These are phyloP conservation scores for Morus bassanus DNA, from an alignment of 2,797 vertebrate genomes.

Conservation along the genomic window DNA sequence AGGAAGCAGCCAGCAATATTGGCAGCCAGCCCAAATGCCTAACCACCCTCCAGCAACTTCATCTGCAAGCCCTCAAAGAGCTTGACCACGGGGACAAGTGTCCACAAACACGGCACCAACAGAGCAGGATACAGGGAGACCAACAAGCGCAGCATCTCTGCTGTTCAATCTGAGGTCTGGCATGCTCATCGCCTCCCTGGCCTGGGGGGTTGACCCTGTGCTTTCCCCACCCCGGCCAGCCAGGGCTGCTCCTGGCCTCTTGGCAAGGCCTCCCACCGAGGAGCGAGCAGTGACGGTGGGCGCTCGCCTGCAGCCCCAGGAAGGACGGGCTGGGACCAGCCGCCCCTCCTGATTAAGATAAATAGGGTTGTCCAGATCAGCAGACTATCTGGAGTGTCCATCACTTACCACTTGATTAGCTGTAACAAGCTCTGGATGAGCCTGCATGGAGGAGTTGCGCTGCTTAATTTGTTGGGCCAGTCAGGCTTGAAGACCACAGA, in stretches of 20 bases:
- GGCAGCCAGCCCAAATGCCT: fast-evolving
- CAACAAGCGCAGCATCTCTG: neutral
- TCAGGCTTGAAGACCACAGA: constrained; percentile 31
- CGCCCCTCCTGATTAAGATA: constrained; percentile 38
- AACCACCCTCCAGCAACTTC: neutral
- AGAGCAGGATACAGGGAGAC: neutral
- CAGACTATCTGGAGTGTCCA: constrained; percentile 24
- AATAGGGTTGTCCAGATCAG: constrained; percentile 19
- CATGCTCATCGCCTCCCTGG: constrained; percentile 22
- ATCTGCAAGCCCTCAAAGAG: neutral
- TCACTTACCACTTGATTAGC: constrained; percentile 43
- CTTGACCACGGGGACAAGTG: neutral
- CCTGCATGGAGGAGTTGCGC: neutral
- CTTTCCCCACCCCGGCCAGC: fast-evolving
- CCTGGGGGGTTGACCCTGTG: neutral
- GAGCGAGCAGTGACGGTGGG: neutral
- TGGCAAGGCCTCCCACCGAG: constrained; percentile 49
- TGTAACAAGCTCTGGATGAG: neutral
- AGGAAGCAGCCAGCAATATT: neutral
- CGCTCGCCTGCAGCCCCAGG: neutral
- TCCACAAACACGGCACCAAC: fast-evolving
- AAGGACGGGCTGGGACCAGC: neutral
- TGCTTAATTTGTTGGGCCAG: constrained; percentile 4
- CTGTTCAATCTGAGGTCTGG: constrained; percentile 42
- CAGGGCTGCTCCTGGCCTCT: neutral